phyloP scores from a whole-genome alignment of 2,888 invertebrate genomes.

The Monoplex corrugatus region DNA sequence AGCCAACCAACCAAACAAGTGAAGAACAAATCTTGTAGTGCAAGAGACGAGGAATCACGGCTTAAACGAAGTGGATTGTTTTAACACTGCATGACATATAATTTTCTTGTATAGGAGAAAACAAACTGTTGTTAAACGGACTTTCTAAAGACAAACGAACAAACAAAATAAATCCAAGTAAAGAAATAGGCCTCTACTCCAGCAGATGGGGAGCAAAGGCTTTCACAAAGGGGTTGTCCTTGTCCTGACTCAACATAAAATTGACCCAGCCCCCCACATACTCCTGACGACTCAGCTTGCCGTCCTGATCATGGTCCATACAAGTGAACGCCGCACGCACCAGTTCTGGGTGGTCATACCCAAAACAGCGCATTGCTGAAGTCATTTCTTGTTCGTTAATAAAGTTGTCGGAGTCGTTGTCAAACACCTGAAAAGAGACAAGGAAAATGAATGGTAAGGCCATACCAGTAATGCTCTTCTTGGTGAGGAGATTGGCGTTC shows the following conservation, averaged over 20 bases:
- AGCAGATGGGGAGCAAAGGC: conserved; percentile 58
- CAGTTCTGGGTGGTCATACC: conserved; percentile 62
- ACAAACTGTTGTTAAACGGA: no score
- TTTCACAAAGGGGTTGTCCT: conserved; percentile 58
- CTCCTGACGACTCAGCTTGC: conserved; percentile 67
- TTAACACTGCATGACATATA: no score
- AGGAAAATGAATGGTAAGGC: no score
- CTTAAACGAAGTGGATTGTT: no score
- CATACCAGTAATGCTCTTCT: no score
- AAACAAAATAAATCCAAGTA: background rate
- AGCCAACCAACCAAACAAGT: no score
- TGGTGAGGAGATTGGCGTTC: no score
- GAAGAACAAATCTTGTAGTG: no score
- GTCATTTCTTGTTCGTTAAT: conserved; percentile 64
- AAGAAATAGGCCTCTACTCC: background rate
- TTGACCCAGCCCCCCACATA: conserved; percentile 73
- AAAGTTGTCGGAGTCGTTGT: conserved; percentile 65
- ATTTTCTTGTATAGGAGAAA: no score
- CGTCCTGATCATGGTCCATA: conserved; percentile 68
- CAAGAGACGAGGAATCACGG: no score
- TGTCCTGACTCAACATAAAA: conserved; percentile 69
- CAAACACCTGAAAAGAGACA: conserved; percentile 68
- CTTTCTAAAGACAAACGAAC: background rate
- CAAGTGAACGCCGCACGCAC: conserved; percentile 66
- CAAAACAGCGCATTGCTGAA: conserved; percentile 68